Conservation (phyloP, 2,113 vertebrate species). For the Entosphenus tridentatus region DNA sequence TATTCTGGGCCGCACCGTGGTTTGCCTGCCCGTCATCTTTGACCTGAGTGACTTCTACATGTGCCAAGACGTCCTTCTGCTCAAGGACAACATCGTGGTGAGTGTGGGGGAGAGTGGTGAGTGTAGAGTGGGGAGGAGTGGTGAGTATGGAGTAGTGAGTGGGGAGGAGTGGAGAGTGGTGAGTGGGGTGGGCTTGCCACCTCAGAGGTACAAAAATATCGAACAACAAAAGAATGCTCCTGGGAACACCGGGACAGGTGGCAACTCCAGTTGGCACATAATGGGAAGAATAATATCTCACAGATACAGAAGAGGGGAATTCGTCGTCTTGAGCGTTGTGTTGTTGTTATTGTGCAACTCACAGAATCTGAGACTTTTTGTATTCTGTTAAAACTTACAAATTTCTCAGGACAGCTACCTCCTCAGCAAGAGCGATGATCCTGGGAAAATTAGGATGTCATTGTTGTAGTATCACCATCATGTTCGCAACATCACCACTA, state of each 20-base stretch:
- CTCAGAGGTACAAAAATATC: background rate
- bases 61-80: constrained; percentile 87
- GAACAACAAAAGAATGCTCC: background rate
- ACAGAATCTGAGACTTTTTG: too few relatives aligned
- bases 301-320: background rate
- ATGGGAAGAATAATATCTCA: background rate
- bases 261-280: background rate
- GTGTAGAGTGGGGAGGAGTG: background rate
- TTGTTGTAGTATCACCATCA: too few relatives aligned
- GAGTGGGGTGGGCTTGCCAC: background rate
- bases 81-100: constrained; percentile 98
- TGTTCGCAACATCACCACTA: too few relatives aligned
- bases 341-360: too few relatives aligned
- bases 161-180: background rate
- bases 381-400: too few relatives aligned
- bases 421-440: too few relatives aligned
- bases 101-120: background rate
- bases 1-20: constrained; percentile 84
- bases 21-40: constrained; percentile 93
- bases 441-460: too few relatives aligned
- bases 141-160: background rate
- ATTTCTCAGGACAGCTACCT: too few relatives aligned
- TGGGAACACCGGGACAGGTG: background rate
- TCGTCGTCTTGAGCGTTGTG: too few relatives aligned
- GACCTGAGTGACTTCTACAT: constrained; percentile 98